Conservation (phyloP, 64 coral and sea anemone genomes). For the Dendrophyllia cribrosa region DNA sequence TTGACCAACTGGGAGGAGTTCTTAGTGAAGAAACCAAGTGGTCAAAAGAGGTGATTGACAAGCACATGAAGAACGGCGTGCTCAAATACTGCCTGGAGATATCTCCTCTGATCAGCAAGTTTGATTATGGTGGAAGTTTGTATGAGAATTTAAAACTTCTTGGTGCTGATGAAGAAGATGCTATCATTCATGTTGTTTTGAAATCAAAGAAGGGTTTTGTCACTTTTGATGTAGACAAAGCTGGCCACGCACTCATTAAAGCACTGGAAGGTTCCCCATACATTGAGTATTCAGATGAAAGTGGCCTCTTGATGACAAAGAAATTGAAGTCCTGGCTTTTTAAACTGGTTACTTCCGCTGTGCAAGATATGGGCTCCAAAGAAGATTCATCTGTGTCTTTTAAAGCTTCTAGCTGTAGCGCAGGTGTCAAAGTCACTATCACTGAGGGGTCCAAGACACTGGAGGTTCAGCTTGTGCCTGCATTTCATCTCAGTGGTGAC, state of each 20-base stretch:
- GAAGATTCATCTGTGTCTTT: neutral
- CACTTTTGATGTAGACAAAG: neutral
- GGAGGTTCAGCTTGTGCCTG: neutral
- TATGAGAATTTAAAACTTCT: constrained; percentile 45
- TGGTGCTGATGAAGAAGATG: constrained; percentile 28
- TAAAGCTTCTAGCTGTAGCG: neutral
- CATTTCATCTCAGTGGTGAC: constrained; percentile 1
- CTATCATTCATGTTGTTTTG: constrained; percentile 26
- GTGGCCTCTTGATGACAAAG: constrained; percentile 29
- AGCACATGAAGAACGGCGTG: constrained; percentile 12
- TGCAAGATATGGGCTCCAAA: neutral
- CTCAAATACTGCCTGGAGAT: constrained; percentile 53
- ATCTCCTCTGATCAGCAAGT: constrained; percentile 40
- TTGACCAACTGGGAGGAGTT: constrained; percentile 4
- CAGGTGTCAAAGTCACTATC: constrained; percentile 11
- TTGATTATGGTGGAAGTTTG: constrained; percentile 58
- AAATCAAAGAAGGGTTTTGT: constrained; percentile 26
- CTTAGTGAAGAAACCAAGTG: constrained; percentile 36
- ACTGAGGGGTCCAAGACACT: neutral
- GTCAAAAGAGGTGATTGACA: constrained; percentile 42
- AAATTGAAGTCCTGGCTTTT: constrained; percentile 59
- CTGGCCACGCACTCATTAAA: constrained; percentile 31
- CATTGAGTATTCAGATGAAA: constrained; percentile 1
- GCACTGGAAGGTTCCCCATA: constrained; percentile 7
- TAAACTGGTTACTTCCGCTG: neutral